Percentiles rank a stretch among this genome's conserved stretches.
Conservation (phyloP, 2,888 invertebrate species). For the Scaptodrosophila latifasciaeformis region DNA sequence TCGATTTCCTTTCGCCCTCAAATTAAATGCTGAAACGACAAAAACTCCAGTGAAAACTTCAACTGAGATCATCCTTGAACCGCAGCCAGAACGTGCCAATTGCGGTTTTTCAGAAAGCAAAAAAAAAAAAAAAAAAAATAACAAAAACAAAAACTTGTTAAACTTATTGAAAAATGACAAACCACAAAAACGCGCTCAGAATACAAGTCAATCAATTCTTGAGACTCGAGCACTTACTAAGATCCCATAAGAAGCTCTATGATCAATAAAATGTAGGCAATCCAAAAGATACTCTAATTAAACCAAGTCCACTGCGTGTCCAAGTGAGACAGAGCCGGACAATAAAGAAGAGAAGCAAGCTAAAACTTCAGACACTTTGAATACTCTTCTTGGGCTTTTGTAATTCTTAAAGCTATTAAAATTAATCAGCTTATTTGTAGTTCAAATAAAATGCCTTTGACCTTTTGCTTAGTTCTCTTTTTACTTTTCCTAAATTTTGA, state of each 20-base stretch:
- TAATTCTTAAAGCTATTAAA: too few relatives aligned
- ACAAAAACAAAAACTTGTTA: slow-evolving; percentile 36
- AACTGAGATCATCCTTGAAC: slow-evolving; percentile 55
- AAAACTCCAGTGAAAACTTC: slow-evolving; percentile 6
- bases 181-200: too few relatives aligned
- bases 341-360: slow-evolving; percentile 20
- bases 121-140: slow-evolving; percentile 25
- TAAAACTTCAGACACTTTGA: slow-evolving; percentile 26
- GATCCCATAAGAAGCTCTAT: too few relatives aligned
- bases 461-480: too few relatives aligned
- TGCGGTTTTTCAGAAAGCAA: slow-evolving; percentile 46
- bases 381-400: background rate
- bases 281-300: slow-evolving; percentile 63
- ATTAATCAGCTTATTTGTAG: too few relatives aligned
- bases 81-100: slow-evolving; percentile 57
- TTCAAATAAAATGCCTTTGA: too few relatives aligned
- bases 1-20: too few relatives aligned
- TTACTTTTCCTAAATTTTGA: too few relatives aligned
- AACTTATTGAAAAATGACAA: slow-evolving; percentile 40
- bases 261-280: too few relatives aligned
- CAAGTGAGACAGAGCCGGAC: slow-evolving; percentile 38
- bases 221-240: too few relatives aligned
- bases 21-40: too few relatives aligned
- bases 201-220: too few relatives aligned
- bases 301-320: slow-evolving; percentile 29